These are phyloP conservation scores for Apis florea DNA, from an alignment of 1,140 invertebrate genomes.

Conservation along the genomic window DNA sequence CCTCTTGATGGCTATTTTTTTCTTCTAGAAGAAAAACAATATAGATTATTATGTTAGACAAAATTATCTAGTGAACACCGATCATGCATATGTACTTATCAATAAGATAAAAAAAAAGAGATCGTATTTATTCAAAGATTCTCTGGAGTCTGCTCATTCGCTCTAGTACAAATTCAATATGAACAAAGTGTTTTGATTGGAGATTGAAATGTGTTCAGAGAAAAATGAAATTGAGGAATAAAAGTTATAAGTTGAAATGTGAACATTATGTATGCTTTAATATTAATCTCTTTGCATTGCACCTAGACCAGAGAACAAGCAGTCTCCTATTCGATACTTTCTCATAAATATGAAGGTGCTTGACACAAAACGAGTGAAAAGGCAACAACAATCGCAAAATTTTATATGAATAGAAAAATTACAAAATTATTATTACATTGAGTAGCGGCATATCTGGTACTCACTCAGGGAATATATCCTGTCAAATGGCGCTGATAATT, in stretches of 20 bases:
- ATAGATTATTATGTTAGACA: constrained; percentile 42
- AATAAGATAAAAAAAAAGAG: constrained; percentile 55
- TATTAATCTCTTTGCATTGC: constrained; percentile 21
- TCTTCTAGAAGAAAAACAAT: constrained; percentile 76
- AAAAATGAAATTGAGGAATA: not conserved
- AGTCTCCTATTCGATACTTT: constrained; percentile 61
- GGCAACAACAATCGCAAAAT: constrained; percentile 54
- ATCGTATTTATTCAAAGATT: constrained; percentile 54
- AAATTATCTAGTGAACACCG: constrained; percentile 64
- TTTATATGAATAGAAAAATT: constrained; percentile 72
- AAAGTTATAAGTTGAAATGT: not conserved
- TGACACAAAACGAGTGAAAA: constrained; percentile 77
- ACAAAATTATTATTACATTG: constrained; percentile 79
- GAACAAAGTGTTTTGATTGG: not conserved
- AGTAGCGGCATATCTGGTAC: constrained; percentile 80
- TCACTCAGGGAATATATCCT: constrained; percentile 80
- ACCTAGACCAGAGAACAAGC: constrained; percentile 61
- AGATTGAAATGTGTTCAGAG: not conserved
- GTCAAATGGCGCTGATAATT: constrained; percentile 81
- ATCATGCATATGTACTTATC: constrained; percentile 73
- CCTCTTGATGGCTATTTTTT: constrained; percentile 73
- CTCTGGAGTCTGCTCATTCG: constrained; percentile 65
- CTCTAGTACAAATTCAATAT: constrained; percentile 17
- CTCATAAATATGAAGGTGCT: constrained; percentile 71
- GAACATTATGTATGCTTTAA: not conserved